These are phyloP conservation scores for Drosophila anceps DNA, from an alignment of 2,888 invertebrate species.

Conservation along the genomic window DNA sequence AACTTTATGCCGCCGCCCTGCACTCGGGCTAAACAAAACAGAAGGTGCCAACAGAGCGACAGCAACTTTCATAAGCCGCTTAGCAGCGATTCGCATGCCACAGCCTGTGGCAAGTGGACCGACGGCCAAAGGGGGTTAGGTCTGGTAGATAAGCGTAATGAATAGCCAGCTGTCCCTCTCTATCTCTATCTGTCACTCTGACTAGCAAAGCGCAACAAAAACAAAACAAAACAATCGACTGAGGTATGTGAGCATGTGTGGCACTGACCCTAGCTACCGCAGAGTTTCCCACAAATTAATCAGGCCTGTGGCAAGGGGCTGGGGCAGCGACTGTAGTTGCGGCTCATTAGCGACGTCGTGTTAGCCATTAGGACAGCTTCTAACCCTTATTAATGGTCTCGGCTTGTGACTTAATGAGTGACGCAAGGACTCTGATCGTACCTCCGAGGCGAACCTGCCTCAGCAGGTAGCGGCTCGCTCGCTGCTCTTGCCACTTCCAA, in stretches of 20 bases:
- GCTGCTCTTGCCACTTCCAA: constrained; percentile 53
- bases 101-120: neutral
- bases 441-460: neutral
- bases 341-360: constrained; percentile 68
- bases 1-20: constrained; percentile 47
- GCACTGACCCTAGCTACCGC: constrained; percentile 40
- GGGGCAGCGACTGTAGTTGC: constrained; percentile 38
- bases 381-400: constrained; percentile 54
- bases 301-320: constrained; percentile 37
- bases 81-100: constrained; percentile 50
- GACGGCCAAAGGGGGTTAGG: neutral
- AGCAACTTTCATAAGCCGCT: constrained; percentile 56
- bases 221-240: constrained; percentile 22
- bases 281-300: constrained; percentile 74
- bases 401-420: constrained; percentile 61
- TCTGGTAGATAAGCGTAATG: constrained; percentile 46
- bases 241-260: constrained; percentile 3
- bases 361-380: constrained; percentile 60
- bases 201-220: neutral
- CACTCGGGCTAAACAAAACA: constrained; percentile 35
- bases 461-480: constrained; percentile 9
- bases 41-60: constrained; percentile 51
- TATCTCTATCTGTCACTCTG: neutral
- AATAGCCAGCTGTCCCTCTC: constrained; percentile 41
- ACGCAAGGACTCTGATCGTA: constrained; percentile 27